phyloP scores from a whole-genome alignment of 2,113 vertebrate species.

The Protobothrops mucrosquamatus region DNA sequence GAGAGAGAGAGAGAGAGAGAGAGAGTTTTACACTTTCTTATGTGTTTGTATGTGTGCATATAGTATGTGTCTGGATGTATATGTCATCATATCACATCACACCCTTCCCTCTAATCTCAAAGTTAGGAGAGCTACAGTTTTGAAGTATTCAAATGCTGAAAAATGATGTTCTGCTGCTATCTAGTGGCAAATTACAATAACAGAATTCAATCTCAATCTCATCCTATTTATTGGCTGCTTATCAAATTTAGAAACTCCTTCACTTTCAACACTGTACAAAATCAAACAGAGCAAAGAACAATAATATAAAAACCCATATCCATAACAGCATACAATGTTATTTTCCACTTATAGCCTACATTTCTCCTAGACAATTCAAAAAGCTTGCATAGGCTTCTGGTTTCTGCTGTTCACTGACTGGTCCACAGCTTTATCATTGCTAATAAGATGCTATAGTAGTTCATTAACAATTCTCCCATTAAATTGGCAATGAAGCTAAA shows the following conservation, averaged over 20 bases:
- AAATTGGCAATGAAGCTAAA: neutral
- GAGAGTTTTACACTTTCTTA: neutral
- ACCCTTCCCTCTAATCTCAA: neutral
- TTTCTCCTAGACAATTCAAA: neutral
- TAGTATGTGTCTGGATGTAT: neutral
- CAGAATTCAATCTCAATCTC: neutral
- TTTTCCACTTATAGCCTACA: neutral
- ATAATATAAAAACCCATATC: neutral
- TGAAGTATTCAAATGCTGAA: neutral
- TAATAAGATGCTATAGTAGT: neutral
- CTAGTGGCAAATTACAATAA: constrained; percentile 45
- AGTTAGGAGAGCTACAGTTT: rapidly evolving
- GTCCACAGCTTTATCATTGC: neutral
- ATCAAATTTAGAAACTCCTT: neutral
- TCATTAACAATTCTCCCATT: neutral
- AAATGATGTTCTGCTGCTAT: constrained; percentile 52
- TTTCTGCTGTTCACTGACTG: neutral
- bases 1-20: too few species aligned
- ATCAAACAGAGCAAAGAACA: neutral
- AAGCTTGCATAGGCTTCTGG: neutral
- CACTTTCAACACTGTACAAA: neutral
- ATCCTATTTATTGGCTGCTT: neutral
- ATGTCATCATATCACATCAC: neutral
- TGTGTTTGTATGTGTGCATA: neutral
- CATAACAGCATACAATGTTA: neutral